Conservation (phyloP, 2,888 invertebrate species). For the Parnassius smintheus region DNA sequence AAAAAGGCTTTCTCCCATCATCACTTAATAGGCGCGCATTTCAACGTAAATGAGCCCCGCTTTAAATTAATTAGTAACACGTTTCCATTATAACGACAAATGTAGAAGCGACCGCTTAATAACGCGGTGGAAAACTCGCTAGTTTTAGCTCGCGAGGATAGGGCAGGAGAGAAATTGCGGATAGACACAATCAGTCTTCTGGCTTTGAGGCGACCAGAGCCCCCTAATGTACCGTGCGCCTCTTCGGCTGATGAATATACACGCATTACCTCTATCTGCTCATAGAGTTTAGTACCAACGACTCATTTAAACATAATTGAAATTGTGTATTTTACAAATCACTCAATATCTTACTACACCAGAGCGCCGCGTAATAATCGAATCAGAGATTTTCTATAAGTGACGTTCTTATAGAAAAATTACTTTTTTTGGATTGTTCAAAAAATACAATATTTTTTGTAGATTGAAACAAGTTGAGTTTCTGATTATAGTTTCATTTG, state of each 20-base stretch:
- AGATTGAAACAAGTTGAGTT: constrained; percentile 1
- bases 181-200: constrained; percentile 82
- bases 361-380: background rate
- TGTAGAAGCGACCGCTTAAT: constrained; percentile 81
- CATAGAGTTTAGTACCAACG: constrained; percentile 51
- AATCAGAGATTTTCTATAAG: background rate
- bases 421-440: too few species aligned
- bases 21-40: constrained; percentile 79
- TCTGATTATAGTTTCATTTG: too few species aligned
- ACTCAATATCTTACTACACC: constrained; percentile 10
- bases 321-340: constrained; percentile 31
- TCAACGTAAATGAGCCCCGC: constrained; percentile 80
- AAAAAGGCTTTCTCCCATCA: constrained; percentile 72
- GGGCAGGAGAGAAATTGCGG: constrained; percentile 79
- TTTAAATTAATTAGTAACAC: constrained; percentile 81
- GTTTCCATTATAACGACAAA: constrained; percentile 82
- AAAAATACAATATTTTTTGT: background rate
- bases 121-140: constrained; percentile 80
- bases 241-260: constrained; percentile 75
- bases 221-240: constrained; percentile 71
- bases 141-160: constrained; percentile 80
- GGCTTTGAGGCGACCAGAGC: constrained; percentile 78
- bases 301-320: constrained; percentile 47
- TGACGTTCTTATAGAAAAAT: too few species aligned
- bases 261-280: constrained; percentile 49